A percentile compares a stretch with the other conserved stretches of the same genome.
These are phyloP conservation scores for Andrena fulva DNA, from an alignment of 2,888 invertebrate species.

Conservation along the genomic window DNA sequence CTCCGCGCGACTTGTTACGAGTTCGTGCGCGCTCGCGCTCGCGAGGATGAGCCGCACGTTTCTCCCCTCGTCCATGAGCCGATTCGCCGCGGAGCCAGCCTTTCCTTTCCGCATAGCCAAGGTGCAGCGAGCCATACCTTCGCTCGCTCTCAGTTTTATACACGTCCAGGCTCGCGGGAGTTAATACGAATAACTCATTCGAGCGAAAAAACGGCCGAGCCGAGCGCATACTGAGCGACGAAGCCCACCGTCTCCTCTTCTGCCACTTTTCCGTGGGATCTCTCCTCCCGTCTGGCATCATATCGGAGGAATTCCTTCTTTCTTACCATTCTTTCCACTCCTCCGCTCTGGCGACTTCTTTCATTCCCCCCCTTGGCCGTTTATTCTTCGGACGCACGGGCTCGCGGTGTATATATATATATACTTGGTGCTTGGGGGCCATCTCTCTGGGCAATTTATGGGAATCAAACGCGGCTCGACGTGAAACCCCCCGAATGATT, in stretches of 20 bases:
- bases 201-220: conserved; percentile 64
- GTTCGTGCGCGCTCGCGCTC: conserved; percentile 16
- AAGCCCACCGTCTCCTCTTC: conserved; percentile 74
- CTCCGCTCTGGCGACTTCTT: neutral
- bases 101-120: conserved; percentile 85
- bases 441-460: no score
- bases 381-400: no score
- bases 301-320: conserved; percentile 20
- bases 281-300: neutral
- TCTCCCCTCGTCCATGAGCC: conserved; percentile 42
- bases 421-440: no score
- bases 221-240: conserved; percentile 73
- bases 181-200: conserved; percentile 80
- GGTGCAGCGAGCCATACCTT: conserved; percentile 83
- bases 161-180: conserved; percentile 74
- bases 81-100: conserved; percentile 75
- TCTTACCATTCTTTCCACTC: neutral
- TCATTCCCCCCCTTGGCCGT: no score
- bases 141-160: conserved; percentile 70
- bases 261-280: conserved; percentile 34
- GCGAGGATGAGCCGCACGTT: conserved; percentile 52
- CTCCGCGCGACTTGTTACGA: conserved; percentile 62
- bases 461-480: no score
- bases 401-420: no score
- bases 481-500: no score